Percentiles rank a stretch among this genome's conserved stretches.
phyloP scores from a whole-genome alignment of 2,888 invertebrate genomes.

The Lathronympha strigana region DNA sequence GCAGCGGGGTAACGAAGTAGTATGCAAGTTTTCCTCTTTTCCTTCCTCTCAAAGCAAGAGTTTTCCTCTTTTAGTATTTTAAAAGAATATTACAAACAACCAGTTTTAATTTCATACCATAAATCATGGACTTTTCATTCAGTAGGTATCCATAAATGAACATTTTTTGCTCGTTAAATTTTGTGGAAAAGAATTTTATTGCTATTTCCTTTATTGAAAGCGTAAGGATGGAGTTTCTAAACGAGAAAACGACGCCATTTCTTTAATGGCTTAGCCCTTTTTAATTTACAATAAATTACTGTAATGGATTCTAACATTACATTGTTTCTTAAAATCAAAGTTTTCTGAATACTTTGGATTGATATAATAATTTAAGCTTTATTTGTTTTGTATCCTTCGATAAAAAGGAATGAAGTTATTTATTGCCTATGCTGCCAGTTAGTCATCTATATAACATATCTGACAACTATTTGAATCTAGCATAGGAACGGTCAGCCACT shows the following conservation, averaged over 20 bases:
- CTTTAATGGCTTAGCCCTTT: constrained; percentile 21
- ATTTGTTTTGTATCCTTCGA: too few relatives aligned
- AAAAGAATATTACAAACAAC: not conserved
- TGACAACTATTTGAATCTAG: too few relatives aligned
- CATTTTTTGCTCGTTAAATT: not conserved
- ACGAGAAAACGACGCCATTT: not conserved
- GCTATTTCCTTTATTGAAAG: constrained; percentile 16
- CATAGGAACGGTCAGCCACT: too few relatives aligned
- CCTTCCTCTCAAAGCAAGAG: too few relatives aligned
- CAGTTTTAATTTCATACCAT: not conserved
- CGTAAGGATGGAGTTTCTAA: constrained; percentile 13
- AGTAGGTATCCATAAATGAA: not conserved
- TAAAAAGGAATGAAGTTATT: too few relatives aligned
- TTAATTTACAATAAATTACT: constrained; percentile 18
- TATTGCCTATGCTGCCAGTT: too few relatives aligned
- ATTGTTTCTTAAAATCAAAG: constrained; percentile 4
- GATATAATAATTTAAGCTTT: too few relatives aligned
- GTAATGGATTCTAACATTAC: constrained; percentile 4
- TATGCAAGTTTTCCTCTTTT: too few relatives aligned
- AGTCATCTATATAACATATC: too few relatives aligned
- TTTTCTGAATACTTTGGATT: not conserved
- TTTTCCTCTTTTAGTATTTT: too few relatives aligned
- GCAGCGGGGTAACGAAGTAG: too few relatives aligned
- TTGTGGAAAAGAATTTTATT: not conserved
- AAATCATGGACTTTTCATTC: constrained; percentile 1